Base-by-base conservation (phyloP, 2,113 vertebrate genomes). In the Takifugu bimaculatus region DNA sequence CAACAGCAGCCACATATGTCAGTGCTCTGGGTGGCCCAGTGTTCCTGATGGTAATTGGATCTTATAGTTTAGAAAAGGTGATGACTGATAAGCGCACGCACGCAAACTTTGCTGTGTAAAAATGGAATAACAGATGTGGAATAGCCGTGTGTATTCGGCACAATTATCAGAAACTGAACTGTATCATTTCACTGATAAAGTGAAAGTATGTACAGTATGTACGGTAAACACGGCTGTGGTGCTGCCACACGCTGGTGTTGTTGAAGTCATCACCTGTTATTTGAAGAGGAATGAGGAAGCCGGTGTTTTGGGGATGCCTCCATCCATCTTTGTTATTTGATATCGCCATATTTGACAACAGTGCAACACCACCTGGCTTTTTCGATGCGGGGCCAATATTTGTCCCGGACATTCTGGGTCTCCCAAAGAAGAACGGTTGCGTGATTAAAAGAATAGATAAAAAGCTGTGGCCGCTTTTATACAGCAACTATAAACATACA, bases 41-140 rank as follows among this genome's bases (percentile, higher is more conserved):
- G 72, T 88, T 90, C 85, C 87, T 90, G 77, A 83, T 67, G 62
- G 87, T 90, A 90, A 91, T 87, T 87, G 79, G 83, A 88, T 91
- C 87, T 88, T 78, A 85, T 83, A 86, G 85, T 90, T 89, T 84
- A 84, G 83, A 72, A 56, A 55, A 62, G 54, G 62, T 43, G 81
- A 72, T 84, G 86, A 90, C 78, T 86, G 85, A 88, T 60, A 65
- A 85, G 78, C 69, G 68, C 45, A 32, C 9, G 39, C 9, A 62
- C 44, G 60, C 56, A 55, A 29, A 56, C 32, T 25, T 13, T 14
- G 14, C 29, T 6, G 13, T 13, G 13, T 14, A 42, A 12, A 15
- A 35, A 55, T 4, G 4, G n/a, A 48, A 48, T 39, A 39, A 39
- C 35, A 10, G 35, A 11, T 10, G 35, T 39, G 35, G 35, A 39